Base-by-base conservation (phyloP, 2,888 invertebrate species). In the Limnephilus rhombicus region DNA sequence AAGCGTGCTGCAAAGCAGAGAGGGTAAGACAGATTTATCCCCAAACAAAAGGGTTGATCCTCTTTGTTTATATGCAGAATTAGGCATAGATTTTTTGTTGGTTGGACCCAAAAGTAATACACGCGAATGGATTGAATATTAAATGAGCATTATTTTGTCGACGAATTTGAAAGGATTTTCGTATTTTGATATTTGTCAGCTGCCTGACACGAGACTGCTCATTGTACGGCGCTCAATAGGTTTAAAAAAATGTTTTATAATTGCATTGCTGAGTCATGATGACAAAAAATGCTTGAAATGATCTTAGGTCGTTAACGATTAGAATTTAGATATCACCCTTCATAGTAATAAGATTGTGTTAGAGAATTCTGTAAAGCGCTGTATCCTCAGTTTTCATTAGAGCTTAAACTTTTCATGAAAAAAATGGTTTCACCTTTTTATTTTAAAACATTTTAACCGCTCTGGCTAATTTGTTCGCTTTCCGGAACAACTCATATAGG, bases 11-110 rank as follows among this genome's bases (percentile, higher is more conserved):
- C n/a, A 37, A 45, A 45, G 29, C 7, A 41, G 5, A 9, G 2
- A 41, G 18, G 45, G n/a, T 34, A 34, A 81, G 31, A 37, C 34
- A 29, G 68, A 68, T 68, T 68, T n/a, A 68, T 7, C 68, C 68
- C 9, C 41, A 24, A 45, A 18, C 34, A 41, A 31, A 89, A 15
- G 89, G 68, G 89, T 45, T 34, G 83, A 83, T 83, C 41, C 24
- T 83, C 86, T n/a, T 45, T 86, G 86, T 86, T 86, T n/a, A 45
- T n/a, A 86, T 29, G 45, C 41, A 45, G 41, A 86, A 86, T 49
- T 49, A 11, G 83, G 83, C 18, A 83, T 37, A 86, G 41, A 86
- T 86, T 86, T 86, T 86, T 86, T 86, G 86, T 45, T 11, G n/a
- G 41, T 45, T 13, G 86, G 37, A 5, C 86, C 37, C 45, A 41